A percentile compares a stretch with the other conserved stretches of the same genome.
phyloP scores from a whole-genome alignment of 2,797 vertebrate genomes.

The Erpetoichthys calabaricus region DNA sequence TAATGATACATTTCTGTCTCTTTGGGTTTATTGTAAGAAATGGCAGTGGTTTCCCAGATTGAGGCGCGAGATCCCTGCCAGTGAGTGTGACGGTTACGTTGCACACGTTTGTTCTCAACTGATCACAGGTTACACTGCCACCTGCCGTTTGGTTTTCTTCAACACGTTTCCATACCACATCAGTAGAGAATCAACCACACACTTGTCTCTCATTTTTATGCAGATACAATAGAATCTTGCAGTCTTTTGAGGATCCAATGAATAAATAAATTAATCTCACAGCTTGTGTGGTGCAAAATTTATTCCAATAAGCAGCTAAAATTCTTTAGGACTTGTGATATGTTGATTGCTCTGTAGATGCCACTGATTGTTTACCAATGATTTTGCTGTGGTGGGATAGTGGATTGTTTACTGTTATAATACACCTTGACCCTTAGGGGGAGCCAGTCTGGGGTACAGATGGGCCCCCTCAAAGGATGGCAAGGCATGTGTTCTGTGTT shows the following conservation, averaged over 20 bases:
- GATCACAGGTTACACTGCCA: too few relatives aligned
- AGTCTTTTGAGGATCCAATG: slow-evolving; percentile 65
- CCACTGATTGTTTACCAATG: slow-evolving; percentile 92
- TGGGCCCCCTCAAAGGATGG: slow-evolving; percentile 66
- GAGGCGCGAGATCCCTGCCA: too few relatives aligned
- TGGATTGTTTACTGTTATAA: slow-evolving; percentile 93
- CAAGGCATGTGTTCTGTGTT: slow-evolving; percentile 88
- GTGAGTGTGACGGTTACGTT: too few relatives aligned
- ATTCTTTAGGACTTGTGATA: slow-evolving; percentile 92
- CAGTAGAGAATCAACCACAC: neutral
- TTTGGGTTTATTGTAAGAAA: too few relatives aligned
- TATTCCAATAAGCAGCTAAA: slow-evolving; percentile 83
- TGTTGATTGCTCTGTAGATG: slow-evolving; percentile 88
- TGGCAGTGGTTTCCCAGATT: too few relatives aligned
- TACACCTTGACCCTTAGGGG: slow-evolving; percentile 75
- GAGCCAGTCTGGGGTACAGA: slow-evolving; percentile 59
- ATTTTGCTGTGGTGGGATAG: slow-evolving; percentile 91
- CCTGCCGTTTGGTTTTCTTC: too few relatives aligned
- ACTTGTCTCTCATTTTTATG: neutral
- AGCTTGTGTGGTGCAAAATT: slow-evolving; percentile 78
- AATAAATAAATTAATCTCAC: slow-evolving; percentile 60
- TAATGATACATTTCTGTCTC: too few relatives aligned
- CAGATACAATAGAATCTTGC: slow-evolving; percentile 60
- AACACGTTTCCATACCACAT: neutral
- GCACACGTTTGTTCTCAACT: too few relatives aligned